phyloP scores from a whole-genome alignment of 2,888 invertebrate genomes.

The Eulithis prunata region DNA sequence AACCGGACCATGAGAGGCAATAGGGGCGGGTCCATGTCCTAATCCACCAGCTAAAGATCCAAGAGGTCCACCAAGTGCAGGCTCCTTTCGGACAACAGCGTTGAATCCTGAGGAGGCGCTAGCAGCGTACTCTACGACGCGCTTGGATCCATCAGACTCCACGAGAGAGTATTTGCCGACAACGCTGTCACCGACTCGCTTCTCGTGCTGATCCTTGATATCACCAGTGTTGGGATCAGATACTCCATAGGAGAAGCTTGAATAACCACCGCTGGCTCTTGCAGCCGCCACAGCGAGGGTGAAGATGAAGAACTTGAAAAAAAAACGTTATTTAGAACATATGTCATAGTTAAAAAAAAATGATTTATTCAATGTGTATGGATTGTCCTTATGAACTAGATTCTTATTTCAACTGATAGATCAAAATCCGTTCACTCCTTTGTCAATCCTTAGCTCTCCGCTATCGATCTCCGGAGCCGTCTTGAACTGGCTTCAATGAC shows the following conservation, averaged over 20 bases:
- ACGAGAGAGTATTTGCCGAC: constrained; percentile 76
- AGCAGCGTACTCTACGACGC: constrained; percentile 83
- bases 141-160: constrained; percentile 83
- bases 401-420: no score
- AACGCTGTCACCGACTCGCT: constrained; percentile 85
- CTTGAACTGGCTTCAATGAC: no score
- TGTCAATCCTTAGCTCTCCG: no score
- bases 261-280: constrained; percentile 58
- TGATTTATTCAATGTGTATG: not conserved
- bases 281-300: constrained; percentile 58
- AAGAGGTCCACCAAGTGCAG: constrained; percentile 46
- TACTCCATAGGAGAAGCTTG: constrained; percentile 69
- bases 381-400: not conserved
- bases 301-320: constrained; percentile 65
- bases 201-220: constrained; percentile 81
- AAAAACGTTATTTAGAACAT: constrained; percentile 29
- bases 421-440: no score
- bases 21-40: constrained; percentile 38
- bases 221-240: constrained; percentile 70
- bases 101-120: constrained; percentile 66
- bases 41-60: constrained; percentile 28
- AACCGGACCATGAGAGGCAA: constrained; percentile 31
- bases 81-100: constrained; percentile 66
- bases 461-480: no score
- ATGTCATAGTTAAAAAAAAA: not conserved